phyloP scores from a whole-genome alignment of 2,888 invertebrate species.

The Cyrtodaria siliqua region DNA sequence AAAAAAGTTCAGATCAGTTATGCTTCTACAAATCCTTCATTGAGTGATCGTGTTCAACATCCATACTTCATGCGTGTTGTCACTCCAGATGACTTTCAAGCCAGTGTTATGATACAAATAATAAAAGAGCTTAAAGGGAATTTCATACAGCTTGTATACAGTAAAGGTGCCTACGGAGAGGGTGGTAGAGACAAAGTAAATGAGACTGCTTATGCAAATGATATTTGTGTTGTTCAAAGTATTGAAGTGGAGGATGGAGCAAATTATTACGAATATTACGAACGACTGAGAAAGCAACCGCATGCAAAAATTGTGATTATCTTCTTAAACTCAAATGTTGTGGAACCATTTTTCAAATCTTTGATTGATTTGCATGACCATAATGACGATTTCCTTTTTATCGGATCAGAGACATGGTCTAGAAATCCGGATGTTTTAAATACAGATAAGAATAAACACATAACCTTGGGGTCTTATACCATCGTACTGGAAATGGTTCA shows the following conservation, averaged over 20 bases:
- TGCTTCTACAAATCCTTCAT: constrained; percentile 48
- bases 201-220: constrained; percentile 8
- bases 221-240: constrained; percentile 50
- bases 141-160: constrained; percentile 64
- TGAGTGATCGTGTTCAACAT: constrained; percentile 50
- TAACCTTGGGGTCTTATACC: constrained; percentile 47
- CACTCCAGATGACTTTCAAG: constrained; percentile 62
- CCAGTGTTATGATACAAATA: constrained; percentile 49
- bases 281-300: constrained; percentile 28
- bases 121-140: constrained; percentile 36
- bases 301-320: constrained; percentile 58
- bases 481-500: constrained; percentile 41
- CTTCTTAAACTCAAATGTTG: constrained; percentile 46
- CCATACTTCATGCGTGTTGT: constrained; percentile 62
- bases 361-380: constrained; percentile 16
- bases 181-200: constrained; percentile 42
- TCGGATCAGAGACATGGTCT: constrained; percentile 63
- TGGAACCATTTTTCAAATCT: constrained; percentile 12
- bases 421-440: constrained; percentile 18
- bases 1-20: constrained; percentile 51
- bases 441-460: constrained; percentile 10
- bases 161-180: constrained; percentile 61
- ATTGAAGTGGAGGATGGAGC: constrained; percentile 36
- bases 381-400: constrained; percentile 58
- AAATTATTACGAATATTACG: constrained; percentile 25